These are phyloP conservation scores for Phymanthus crucifer DNA, from an alignment of 92 coral and sea anemone genomes.

Conservation along the genomic window DNA sequence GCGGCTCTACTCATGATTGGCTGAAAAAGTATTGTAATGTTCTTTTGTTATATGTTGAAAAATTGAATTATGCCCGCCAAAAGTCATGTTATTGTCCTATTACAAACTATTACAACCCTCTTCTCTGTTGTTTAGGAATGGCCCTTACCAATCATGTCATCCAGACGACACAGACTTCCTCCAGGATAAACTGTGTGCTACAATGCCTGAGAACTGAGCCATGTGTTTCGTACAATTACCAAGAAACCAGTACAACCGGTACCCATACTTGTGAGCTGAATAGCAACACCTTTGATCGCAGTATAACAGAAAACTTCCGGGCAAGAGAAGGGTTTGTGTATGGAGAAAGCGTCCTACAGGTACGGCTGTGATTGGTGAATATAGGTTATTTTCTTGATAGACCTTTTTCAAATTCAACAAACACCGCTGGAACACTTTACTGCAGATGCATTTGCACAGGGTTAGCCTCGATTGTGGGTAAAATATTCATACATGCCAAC, in stretches of 20 bases:
- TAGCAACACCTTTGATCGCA: neutral
- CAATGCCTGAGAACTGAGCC: neutral
- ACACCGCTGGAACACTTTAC: no score
- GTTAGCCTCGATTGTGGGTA: no score
- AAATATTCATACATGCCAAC: no score
- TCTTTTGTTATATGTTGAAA: no score
- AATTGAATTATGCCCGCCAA: no score
- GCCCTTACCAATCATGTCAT: slow-evolving; percentile 10
- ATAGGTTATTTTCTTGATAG: no score
- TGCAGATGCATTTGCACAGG: no score
- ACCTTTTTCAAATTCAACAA: no score
- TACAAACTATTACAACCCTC: no score
- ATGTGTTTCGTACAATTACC: slow-evolving; percentile 22
- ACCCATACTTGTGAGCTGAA: slow-evolving; percentile 13
- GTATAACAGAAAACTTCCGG: neutral
- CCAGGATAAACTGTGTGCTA: slow-evolving; percentile 4
- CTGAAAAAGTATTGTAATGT: no score
- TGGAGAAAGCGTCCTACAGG: neutral
- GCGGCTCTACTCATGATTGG: no score
- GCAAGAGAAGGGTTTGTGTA: neutral
- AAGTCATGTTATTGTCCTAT: no score
- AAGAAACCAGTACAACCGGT: neutral
- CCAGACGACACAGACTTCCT: neutral
- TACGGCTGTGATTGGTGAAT: neutral
- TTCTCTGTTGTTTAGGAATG: neutral